Base-by-base conservation (phyloP, 2,888 invertebrate species). In the Drosophila merina region DNA sequence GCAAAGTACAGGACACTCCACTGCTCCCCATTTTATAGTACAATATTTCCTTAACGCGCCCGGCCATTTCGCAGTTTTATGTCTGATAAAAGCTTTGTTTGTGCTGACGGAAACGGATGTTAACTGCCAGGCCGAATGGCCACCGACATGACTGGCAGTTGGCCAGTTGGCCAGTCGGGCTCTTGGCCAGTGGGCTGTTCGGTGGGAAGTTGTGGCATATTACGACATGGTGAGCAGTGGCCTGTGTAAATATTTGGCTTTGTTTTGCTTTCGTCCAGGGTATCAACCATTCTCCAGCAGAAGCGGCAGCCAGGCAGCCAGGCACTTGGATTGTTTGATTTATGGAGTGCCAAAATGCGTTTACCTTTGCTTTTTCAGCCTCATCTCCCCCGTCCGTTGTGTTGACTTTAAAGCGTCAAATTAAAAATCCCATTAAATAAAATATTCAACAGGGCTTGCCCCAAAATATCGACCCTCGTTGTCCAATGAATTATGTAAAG, bases 71-170 rank as follows among this genome's bases (percentile, higher is more conserved):
- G 42, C 69, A 70, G 59, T 80, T 77, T 82, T 72, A 84, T 73
- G 84, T 86, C 79, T 76, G 86, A 86, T 82, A 82, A 86, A 70
- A 83, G 83, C 80, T 69, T 81, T 83, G 83, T 74, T 76, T 71
- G 74, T 44, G 79, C 73, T 74, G 73, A 86, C 84, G 86, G 82
- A 86, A 84, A 78, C 84, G 86, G 82, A 86, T 74, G 82, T 86
- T 81, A 75, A 67, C 86, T 86, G 86, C 79, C 86, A 76, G 45
- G 36, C 25, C 62, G 76, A 84, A 76, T 86, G 84, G 74, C 72
- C 86, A 76, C 81, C 73, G 86, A 76, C 78, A 78, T 81, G 84
- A 68, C 75, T 68, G 73, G 69, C 72, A 56, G 58, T 52, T 74
- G 74, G 75, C 62, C 48, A 44, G 45, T 40, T 20, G 47, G 55